Base-by-base conservation (phyloP, 2,797 vertebrate species). In the Picus viridis region DNA sequence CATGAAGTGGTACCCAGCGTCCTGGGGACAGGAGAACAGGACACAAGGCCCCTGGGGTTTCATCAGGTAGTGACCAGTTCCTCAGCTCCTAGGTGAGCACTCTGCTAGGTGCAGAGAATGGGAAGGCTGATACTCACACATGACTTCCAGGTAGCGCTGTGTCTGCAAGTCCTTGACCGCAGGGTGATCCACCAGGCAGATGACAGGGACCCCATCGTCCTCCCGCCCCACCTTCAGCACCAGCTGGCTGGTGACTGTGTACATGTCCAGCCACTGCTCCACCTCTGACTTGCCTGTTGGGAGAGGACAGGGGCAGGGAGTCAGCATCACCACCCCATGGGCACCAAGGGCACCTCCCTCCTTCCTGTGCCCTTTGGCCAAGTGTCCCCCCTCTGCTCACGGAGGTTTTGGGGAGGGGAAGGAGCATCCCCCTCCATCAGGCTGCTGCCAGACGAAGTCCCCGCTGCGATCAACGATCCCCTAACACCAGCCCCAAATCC, bases 181-280 rank as follows among this genome's bases (percentile, higher is more conserved):
- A 26, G 99, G 99, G 92, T 99, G 99, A 96, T 99, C 99, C 97
- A 99, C 98, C 97, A 99, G 97, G 92, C 99, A 99, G 98, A 99
- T 98, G 95, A 99, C 98, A 4, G 98, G 98, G 83, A 99, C 97
- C 41, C 99, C 99, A 6, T 99, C 99, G 53, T 99, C 99, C 76
- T 99, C 99, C 90, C 99, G 99, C 65, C 97, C 98, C 97, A 99
- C 99, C 86, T 98, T 98, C 88, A 99, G 97, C 87, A 98, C 97
- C 86, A 99, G 98, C 57, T 98, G 98, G 89, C 99, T 99, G 87
- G 98, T 99, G 96, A 99, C 99, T 0, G 99, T 99, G 98, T 98
- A 99, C 99, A 99, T 99, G 97, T 99, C 99, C 3, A 99, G 99
- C 94, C 98, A 98, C 91, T 99, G 98, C 93, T 99, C 99, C 94